Evolutionary conservation across 2,113 vertebrate genomes (phyloP).

Genomic region (Sula dactylatra): DNA sequence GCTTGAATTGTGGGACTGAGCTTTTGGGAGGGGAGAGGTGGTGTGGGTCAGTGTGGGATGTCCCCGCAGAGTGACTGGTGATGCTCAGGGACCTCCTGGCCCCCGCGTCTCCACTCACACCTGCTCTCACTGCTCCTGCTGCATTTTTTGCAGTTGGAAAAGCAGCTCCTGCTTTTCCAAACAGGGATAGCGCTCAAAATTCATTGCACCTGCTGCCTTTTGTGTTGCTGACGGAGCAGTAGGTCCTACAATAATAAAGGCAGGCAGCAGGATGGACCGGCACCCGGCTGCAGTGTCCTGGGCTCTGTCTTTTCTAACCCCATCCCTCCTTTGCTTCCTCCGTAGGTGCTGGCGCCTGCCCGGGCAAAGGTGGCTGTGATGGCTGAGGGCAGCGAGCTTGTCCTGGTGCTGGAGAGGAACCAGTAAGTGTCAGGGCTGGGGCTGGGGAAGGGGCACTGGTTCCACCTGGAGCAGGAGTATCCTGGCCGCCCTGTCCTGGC

Average conservation of each 20-base stretch:
- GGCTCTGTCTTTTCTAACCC: not conserved
- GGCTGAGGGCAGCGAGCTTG: slow-evolving; percentile 22
- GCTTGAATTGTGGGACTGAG: not conserved
- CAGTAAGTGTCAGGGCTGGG: not conserved
- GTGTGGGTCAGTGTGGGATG: not conserved
- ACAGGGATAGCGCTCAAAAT: not conserved
- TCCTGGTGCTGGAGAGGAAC: slow-evolving; percentile 57
- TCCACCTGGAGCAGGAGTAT: no score
- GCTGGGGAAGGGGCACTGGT: not conserved
- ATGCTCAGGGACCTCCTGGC: no score
- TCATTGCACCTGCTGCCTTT: not conserved
- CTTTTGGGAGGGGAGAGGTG: not conserved
- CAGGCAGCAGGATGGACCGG: not conserved
- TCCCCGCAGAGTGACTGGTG: not conserved
- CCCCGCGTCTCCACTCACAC: not conserved
- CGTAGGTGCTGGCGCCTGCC: not conserved
- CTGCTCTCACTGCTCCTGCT: not conserved
- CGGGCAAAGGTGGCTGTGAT: not conserved
- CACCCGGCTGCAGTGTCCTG: not conserved
- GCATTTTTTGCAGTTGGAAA: not conserved
- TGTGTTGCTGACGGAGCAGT: not conserved
- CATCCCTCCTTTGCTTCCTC: not conserved
- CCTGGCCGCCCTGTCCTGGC: not conserved
- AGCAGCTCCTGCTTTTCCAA: not conserved
- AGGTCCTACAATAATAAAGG: not conserved